Evolutionary conservation across 1,140 invertebrate genomes (phyloP).

Genomic region (Lepidurus couesii): DNA sequence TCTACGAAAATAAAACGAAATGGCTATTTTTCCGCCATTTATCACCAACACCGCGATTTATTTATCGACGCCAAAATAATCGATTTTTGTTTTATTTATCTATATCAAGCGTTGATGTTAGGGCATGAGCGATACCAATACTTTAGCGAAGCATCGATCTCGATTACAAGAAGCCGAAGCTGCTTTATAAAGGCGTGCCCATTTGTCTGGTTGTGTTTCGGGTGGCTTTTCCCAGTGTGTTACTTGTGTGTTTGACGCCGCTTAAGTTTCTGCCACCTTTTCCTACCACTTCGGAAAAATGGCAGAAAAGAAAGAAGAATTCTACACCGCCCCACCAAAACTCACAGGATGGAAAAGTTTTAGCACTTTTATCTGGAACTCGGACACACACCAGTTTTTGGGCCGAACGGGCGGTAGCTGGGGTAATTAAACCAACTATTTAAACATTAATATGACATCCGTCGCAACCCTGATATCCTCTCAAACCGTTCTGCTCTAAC

Average conservation of each 20-base stretch:
- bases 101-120: no score
- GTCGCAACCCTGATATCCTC: neutral
- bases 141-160: neutral
- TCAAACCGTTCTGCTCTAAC: neutral
- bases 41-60: neutral
- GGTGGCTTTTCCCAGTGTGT: neutral
- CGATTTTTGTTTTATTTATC: no score
- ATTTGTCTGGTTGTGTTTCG: neutral
- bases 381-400: slow-evolving; percentile 77
- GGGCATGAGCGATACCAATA: no score
- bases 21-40: slow-evolving; percentile 6
- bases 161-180: neutral
- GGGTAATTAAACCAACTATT: slow-evolving; percentile 61
- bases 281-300: slow-evolving; percentile 34
- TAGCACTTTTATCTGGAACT: slow-evolving; percentile 76
- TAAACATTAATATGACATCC: neutral
- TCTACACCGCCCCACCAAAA: slow-evolving; percentile 62
- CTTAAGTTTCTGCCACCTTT: neutral
- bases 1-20: neutral
- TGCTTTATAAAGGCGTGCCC: slow-evolving; percentile 13
- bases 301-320: slow-evolving; percentile 44
- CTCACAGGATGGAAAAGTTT: slow-evolving; percentile 73
- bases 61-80: neutral
- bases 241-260: neutral
- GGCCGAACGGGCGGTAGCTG: slow-evolving; percentile 81